Conservation (phyloP, 2,797 vertebrate genomes). For the Thalassophryne amazonica region DNA sequence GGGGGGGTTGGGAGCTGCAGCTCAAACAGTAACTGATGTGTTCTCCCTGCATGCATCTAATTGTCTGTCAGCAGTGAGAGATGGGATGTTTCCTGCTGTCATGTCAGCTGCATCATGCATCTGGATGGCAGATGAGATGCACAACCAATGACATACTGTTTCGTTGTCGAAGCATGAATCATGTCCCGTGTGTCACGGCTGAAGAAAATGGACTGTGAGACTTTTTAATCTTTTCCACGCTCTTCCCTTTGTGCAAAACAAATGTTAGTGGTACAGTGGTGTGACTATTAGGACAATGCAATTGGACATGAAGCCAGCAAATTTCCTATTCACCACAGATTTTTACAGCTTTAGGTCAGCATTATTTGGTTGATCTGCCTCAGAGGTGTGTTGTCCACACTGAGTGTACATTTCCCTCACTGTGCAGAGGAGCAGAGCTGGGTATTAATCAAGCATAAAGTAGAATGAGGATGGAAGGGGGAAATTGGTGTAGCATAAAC, state of each 20-base stretch:
- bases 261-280: not conserved
- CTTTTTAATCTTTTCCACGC: not conserved
- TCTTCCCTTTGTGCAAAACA: not conserved
- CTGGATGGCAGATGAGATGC: slow-evolving; percentile 32
- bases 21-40: slow-evolving; percentile 5
- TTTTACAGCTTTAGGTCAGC: slow-evolving; percentile 3
- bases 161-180: slow-evolving; percentile 27
- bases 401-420: slow-evolving; percentile 13
- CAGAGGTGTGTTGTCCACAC: slow-evolving; percentile 15
- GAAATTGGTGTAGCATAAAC: slow-evolving; percentile 4
- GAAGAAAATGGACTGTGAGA: not conserved
- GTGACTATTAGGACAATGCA: not conserved
- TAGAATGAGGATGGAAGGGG: not conserved
- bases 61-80: slow-evolving; percentile 34
- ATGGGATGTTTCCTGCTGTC: slow-evolving; percentile 39
- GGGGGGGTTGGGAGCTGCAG: too few relatives aligned
- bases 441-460: slow-evolving; percentile 41
- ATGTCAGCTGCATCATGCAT: slow-evolving; percentile 44
- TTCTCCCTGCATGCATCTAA: slow-evolving; percentile 29
- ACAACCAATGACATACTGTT: slow-evolving; percentile 34
- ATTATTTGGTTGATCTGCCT: slow-evolving; percentile 12
- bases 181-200: not conserved
- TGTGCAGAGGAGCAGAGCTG: slow-evolving; percentile 18
- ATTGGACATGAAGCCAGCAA: not conserved
- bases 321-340: not conserved